Evolutionary conservation across 2,113 vertebrate genomes (phyloP).

Genomic region (Uria aalge): DNA sequence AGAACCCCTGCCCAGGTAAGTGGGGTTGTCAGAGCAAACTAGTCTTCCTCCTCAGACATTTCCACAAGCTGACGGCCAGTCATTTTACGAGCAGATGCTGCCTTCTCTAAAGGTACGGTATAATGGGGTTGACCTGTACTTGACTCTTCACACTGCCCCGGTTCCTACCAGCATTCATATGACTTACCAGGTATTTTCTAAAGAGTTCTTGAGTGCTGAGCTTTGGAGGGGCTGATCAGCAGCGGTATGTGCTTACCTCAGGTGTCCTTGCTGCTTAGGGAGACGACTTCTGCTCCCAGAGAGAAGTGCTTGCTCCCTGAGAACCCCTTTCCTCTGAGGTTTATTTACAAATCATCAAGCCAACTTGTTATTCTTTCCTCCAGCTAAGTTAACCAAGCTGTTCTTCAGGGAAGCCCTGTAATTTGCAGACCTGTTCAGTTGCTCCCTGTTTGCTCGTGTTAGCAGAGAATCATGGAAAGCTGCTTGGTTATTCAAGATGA

Average conservation of each 20-base stretch:
- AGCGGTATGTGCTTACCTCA: background rate
- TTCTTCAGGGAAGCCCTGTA: background rate
- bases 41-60: background rate
- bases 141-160: background rate
- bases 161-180: background rate
- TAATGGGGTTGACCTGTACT: background rate
- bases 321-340: background rate
- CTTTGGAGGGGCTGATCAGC: background rate
- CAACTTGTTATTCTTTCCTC: background rate
- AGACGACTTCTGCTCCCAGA: background rate
- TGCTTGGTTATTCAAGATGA: background rate
- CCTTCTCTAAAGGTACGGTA: background rate
- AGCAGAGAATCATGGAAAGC: background rate
- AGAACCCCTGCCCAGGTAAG: slow-evolving; percentile 85
- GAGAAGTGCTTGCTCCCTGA: background rate
- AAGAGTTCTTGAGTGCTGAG: background rate
- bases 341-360: background rate
- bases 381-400: background rate
- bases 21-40: background rate
- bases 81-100: background rate
- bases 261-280: background rate
- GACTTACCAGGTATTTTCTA: background rate
- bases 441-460: background rate
- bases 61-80: background rate
- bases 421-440: background rate